phyloP scores from a whole-genome alignment of 1,140 invertebrate genomes.

The Thaumatotibia leucotreta region DNA sequence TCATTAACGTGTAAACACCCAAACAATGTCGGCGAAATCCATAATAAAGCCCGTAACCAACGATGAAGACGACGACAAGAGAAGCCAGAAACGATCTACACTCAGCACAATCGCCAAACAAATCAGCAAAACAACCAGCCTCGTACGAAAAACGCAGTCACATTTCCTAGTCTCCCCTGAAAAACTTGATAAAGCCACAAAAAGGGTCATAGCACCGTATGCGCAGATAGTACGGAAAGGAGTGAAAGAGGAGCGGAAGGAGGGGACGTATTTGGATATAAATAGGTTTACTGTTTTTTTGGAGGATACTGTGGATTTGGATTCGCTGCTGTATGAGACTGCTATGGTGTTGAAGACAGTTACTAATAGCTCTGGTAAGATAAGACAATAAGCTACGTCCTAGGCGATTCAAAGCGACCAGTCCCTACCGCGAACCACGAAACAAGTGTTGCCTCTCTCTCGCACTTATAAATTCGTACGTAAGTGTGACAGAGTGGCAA shows the following conservation, averaged over 20 bases:
- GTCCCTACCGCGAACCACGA: too few species aligned
- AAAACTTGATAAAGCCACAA: conserved; percentile 67
- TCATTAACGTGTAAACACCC: too few species aligned
- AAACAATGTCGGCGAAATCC: conserved; percentile 38
- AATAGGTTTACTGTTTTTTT: conserved; percentile 69
- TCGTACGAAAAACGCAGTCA: conserved; percentile 40
- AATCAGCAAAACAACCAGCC: neutral
- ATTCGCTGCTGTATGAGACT: conserved; percentile 75
- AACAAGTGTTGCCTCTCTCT: too few species aligned
- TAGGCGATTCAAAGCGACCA: too few species aligned
- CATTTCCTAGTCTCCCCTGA: conserved; percentile 64
- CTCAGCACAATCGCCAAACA: neutral
- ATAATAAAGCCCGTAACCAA: neutral
- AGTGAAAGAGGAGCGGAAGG: conserved; percentile 48
- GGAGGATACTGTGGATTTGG: conserved; percentile 73
- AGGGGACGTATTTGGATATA: conserved; percentile 54
- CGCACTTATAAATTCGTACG: too few species aligned
- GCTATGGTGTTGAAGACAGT: conserved; percentile 73
- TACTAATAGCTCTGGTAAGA: conserved; percentile 70
- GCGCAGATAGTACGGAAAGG: conserved; percentile 71
- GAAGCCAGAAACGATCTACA: conserved; percentile 12
- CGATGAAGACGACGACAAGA: conserved; percentile 21
- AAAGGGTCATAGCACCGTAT: conserved; percentile 75
- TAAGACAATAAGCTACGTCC: conserved; percentile 12
- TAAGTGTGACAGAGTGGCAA: too few species aligned